Base-by-base conservation (phyloP, 1,140 invertebrate species). In the Eulimnadia texana region DNA sequence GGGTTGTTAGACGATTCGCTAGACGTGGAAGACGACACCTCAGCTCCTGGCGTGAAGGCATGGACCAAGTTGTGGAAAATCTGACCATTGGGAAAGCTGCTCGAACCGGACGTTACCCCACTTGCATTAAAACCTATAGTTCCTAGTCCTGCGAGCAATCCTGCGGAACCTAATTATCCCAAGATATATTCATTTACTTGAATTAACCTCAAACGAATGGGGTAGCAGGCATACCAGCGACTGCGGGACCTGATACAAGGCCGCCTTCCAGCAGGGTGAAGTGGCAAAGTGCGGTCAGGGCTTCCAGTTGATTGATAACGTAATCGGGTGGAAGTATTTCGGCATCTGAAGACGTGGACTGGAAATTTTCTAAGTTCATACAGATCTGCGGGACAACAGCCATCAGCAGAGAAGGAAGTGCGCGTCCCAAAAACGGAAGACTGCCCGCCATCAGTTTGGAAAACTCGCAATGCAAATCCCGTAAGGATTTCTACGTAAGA, bases 41-140 rank as follows among this genome's bases (percentile, higher is more conserved):
- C 10, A 76, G 76, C 25, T 75, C 75, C 3, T 13, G 82, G 80
- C 57, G 83, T 80, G 66, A 86, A 85, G 0, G 86, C 86, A 70
- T 89, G 84, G 27, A 90, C 82, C 6, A 93, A 75, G 73, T 88
- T 92, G 64, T 84, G 87, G 50, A 92, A 80, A 62, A 90, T 80
- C 69, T 88, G 83, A 1, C 80, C 80, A 28, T 61, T 61, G 50
- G 81, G 80, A 16, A 42, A 42, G 33, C 13, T 33, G 25, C 47
- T 57, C 1, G 27, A 28, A n/a, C 25, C 42, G 22, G n/a, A 25
- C 3, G 28, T 20, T 11, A 10, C 3, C 54, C n/a, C 11, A 61
- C 27, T 49, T 23, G 64, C 25, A 10, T 24, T 20, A 42, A 25
- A 49, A 29, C 51, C 49, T 3, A 3, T 49, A 10, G 63, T 58